Conservation (phyloP, 2,888 invertebrate species). For the Mamestra brassicae region DNA sequence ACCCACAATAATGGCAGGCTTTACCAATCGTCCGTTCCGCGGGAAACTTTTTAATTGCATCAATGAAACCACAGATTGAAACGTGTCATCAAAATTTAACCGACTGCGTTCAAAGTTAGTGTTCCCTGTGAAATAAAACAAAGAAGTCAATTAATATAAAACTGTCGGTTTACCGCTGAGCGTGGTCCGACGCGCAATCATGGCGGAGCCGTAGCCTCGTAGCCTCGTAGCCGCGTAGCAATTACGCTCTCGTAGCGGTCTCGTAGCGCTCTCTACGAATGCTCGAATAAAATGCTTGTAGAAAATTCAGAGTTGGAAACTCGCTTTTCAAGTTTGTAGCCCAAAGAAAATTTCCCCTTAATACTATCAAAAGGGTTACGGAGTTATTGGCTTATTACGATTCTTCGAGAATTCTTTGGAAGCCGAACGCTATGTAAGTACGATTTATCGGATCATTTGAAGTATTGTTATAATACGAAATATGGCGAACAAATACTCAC, state of each 20-base stretch:
- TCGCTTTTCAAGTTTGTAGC: constrained; percentile 39
- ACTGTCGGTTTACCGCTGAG: constrained; percentile 69
- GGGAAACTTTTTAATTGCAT: constrained; percentile 72
- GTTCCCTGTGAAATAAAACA: constrained; percentile 74
- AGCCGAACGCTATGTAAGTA: constrained; percentile 46
- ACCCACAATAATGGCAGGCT: constrained; percentile 52
- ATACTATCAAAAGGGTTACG: constrained; percentile 60
- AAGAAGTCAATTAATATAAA: constrained; percentile 81
- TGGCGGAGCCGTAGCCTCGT: constrained; percentile 66
- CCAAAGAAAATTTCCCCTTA: constrained; percentile 61
- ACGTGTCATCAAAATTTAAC: constrained; percentile 72
- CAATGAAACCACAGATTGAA: constrained; percentile 72
- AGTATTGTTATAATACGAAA: constrained; percentile 54
- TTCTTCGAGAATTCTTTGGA: constrained; percentile 51
- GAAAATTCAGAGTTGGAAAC: constrained; percentile 57
- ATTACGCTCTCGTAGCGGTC: constrained; percentile 78
- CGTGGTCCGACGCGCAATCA: constrained; percentile 72
- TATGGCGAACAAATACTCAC: constrained; percentile 45
- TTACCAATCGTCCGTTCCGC: constrained; percentile 47
- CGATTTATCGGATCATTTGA: constrained; percentile 64
- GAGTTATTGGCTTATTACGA: constrained; percentile 68
- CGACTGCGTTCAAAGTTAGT: constrained; percentile 67
- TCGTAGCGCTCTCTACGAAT: constrained; percentile 70
- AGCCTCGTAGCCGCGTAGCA: constrained; percentile 76
- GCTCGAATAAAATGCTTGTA: constrained; percentile 69